phyloP scores from a whole-genome alignment of 2,797 vertebrate genomes.

The Melanotaenia nigrans region DNA sequence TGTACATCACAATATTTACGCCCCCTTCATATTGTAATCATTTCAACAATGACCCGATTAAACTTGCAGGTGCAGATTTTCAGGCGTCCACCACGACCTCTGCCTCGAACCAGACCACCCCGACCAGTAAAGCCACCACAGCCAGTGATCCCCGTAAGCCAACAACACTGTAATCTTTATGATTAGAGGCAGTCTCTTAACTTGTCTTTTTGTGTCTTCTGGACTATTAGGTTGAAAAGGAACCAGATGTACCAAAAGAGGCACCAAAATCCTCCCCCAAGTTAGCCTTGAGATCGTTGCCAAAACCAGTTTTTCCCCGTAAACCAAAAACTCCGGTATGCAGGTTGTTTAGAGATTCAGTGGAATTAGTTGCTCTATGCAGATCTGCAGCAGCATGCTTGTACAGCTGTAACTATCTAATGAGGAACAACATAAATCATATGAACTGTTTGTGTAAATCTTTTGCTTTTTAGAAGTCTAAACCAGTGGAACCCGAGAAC shows the following conservation, averaged over 20 bases:
- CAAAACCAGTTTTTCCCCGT: slow-evolving; percentile 16
- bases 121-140: slow-evolving; percentile 18
- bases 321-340: slow-evolving; percentile 44
- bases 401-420: neutral
- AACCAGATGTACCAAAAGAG: slow-evolving; percentile 3
- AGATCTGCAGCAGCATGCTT: neutral
- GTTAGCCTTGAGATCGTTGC: neutral
- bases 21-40: neutral
- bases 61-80: slow-evolving; percentile 54
- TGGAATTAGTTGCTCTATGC: neutral
- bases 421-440: neutral
- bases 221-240: slow-evolving; percentile 41
- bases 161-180: neutral
- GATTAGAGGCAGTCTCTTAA: neutral
- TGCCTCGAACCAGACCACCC: slow-evolving; percentile 59
- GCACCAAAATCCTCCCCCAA: slow-evolving; percentile 18
- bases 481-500: slow-evolving; percentile 22
- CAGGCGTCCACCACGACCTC: slow-evolving; percentile 69
- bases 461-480: slow-evolving; percentile 52
- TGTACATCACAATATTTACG: slow-evolving; percentile 14
- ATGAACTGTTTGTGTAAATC: neutral
- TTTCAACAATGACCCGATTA: neutral
- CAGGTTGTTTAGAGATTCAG: neutral
- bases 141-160: slow-evolving; percentile 36
- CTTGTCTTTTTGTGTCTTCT: neutral